A percentile compares a stretch with the other conserved stretches of the same genome.
These are phyloP conservation scores for Nomada fabriciana DNA, from an alignment of 2,888 invertebrate species.

Conservation along the genomic window DNA sequence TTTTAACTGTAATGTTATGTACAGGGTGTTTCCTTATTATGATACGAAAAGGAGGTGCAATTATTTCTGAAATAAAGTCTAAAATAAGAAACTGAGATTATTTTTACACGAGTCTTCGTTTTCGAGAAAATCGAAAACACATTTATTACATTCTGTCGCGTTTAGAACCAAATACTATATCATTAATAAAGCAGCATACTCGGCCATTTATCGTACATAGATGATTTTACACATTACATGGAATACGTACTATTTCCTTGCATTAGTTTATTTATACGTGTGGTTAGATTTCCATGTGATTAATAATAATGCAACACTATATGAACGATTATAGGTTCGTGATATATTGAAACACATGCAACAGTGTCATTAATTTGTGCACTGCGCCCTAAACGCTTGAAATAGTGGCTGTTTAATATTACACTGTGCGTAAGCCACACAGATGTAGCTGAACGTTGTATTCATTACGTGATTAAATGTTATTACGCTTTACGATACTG, in stretches of 20 bases:
- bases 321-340: not conserved
- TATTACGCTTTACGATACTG: constrained; percentile 26
- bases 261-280: no score
- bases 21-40: not conserved
- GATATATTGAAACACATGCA: not conserved
- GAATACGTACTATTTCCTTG: no score
- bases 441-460: constrained; percentile 32
- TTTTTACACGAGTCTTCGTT: no score
- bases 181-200: no score
- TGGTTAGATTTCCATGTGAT: not conserved
- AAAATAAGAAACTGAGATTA: no score
- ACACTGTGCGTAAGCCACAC: constrained; percentile 15
- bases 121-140: no score
- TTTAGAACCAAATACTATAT: no score
- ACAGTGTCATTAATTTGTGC: constrained; percentile 24
- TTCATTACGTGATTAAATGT: constrained; percentile 39
- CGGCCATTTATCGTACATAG: no score
- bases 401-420: constrained; percentile 48
- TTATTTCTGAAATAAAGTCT: no score
- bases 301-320: not conserved
- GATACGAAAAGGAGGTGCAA: no score
- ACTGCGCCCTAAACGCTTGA: constrained; percentile 20
- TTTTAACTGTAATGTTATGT: not conserved
- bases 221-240: no score
- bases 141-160: no score